A percentile compares a stretch with the other conserved stretches of the same genome.
phyloP scores from a whole-genome alignment of 2,888 invertebrate species.

The Taphrorychus bicolor region DNA sequence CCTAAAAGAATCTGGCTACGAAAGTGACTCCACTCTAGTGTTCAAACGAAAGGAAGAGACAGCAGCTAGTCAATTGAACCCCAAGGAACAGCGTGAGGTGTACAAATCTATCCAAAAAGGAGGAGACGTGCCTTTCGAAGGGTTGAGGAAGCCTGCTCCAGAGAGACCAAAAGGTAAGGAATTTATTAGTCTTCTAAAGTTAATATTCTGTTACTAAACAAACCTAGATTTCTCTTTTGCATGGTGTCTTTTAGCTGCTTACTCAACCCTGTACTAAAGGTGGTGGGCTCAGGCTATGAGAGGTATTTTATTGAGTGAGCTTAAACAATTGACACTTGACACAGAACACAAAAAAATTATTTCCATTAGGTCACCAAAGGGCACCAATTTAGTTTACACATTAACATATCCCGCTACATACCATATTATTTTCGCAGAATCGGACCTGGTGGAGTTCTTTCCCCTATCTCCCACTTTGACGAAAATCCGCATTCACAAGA shows the following conservation, averaged over 20 bases:
- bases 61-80: conserved; percentile 72
- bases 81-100: conserved; percentile 82
- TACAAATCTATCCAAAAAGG: conserved; percentile 92
- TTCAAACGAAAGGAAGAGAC: conserved; percentile 79
- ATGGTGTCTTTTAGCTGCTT: conserved; percentile 38
- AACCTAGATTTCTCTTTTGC: conserved; percentile 17
- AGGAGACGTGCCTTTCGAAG: conserved; percentile 92
- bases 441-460: conserved; percentile 80
- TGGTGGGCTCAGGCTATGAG: conserved; percentile 31
- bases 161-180: conserved; percentile 82
- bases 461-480: conserved; percentile 82
- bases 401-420: not conserved
- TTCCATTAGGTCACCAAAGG: conserved; percentile 1
- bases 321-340: conserved; percentile 3
- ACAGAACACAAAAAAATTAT: conserved; percentile 2
- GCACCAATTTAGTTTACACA: not conserved
- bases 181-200: conserved; percentile 32
- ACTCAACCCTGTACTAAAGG: conserved; percentile 39
- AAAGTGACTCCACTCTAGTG: conserved; percentile 88
- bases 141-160: conserved; percentile 90
- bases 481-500: conserved; percentile 78
- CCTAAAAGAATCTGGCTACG: conserved; percentile 88
- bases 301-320: conserved; percentile 14
- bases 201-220: not conserved
- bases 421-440: conserved; percentile 64